A percentile compares a stretch with the other conserved stretches of the same genome.
These are phyloP conservation scores for Monoplex corrugatus DNA, from an alignment of 2,888 invertebrate genomes.

Conservation along the genomic window DNA sequence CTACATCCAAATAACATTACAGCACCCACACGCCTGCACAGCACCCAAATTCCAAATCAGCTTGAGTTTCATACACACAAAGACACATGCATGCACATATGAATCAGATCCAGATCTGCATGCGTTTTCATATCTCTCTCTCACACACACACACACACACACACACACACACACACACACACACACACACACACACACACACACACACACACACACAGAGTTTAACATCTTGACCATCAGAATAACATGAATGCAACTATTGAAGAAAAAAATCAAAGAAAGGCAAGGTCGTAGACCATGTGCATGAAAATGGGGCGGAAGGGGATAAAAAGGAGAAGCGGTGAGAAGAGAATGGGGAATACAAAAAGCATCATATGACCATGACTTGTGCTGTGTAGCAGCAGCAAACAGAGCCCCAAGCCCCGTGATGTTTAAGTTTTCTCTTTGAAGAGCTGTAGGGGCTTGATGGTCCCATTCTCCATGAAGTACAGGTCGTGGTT, in stretches of 20 bases:
- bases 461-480: slow-evolving; percentile 56
- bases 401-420: background rate
- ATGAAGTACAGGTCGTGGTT: slow-evolving; percentile 59
- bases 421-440: background rate
- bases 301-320: no score
- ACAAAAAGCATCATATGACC: background rate
- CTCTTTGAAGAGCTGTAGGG: slow-evolving; percentile 58
- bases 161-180: background rate
- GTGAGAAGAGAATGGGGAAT: no score
- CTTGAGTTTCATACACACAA: no score
- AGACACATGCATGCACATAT: background rate
- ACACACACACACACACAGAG: slow-evolving; percentile 18
- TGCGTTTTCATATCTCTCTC: background rate
- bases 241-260: background rate
- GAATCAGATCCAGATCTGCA: no score
- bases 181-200: slow-evolving; percentile 5
- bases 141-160: background rate
- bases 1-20: no score
- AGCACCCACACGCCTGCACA: no score
- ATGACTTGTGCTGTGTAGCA: no score
- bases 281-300: no score
- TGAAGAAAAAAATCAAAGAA: no score
- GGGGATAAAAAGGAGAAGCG: no score
- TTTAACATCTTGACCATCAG: background rate
- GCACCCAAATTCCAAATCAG: no score